Base-by-base conservation (phyloP, 2,888 invertebrate genomes). In the Agrenia bidenticulata region DNA sequence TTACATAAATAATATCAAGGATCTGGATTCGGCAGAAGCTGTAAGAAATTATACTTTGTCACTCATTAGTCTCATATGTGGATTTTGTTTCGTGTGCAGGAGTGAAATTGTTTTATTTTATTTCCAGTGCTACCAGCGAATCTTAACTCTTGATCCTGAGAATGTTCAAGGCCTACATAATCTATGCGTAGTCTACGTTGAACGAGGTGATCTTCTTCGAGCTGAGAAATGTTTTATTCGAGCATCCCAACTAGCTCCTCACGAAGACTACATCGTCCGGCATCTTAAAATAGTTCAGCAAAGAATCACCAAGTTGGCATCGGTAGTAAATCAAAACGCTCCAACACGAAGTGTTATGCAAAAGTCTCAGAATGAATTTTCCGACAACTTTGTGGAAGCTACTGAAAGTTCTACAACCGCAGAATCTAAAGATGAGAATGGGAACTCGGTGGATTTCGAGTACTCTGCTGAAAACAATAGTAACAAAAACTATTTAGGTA, bases 121-220 rank as follows among this genome's bases (percentile, higher is more conserved):
- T 67, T 83, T 83, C 17, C 83, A 92, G 89, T 95, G 95, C 79
- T 97, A 97, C 82, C 87, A 88, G 61, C 87, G 88, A 71, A 95
- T 97, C 75, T 81, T 96, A 15, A 88, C 89, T 76, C 80, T 92
- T 70, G 95, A 97, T 77, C 89, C 95, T 0, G 87, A 88, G 75
- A 94, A 96, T 80, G 90, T 94, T 69, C 96, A 96, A 82, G 96
- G 94, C 0, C 83, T 92, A 50, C 97, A 97, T 83, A 97, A 97
- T 81, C 84, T 97, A 24, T 97, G 97, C 81, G 97, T 97, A 7
- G 95, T 97, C 0, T 90, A 90, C 76, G 95, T 97, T 5, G 96
- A 97, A 80, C 85, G 92, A 41, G 94, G 94, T 11, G 88, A 90
- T 77, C 83, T 97, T 27, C 84, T 87, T n/a, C 83, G 86, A 61